Conservation (phyloP, 1,140 invertebrate species). For the Drosophila pectinifera region DNA sequence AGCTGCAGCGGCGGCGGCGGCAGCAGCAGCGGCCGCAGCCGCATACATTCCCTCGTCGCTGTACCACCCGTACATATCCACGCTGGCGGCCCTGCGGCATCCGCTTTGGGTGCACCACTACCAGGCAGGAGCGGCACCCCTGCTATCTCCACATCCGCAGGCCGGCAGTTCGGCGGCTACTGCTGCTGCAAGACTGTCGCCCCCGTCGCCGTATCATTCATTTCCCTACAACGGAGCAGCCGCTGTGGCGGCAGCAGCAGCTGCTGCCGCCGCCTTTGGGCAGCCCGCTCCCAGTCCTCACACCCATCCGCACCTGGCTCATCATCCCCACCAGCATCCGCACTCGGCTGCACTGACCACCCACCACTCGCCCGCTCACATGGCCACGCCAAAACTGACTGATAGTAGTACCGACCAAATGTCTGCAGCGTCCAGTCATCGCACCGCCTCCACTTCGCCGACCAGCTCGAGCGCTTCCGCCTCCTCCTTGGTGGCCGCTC, state of each 20-base stretch:
- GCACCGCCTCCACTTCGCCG: slow-evolving; percentile 71
- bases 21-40: slow-evolving; percentile 69
- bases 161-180: slow-evolving; percentile 38
- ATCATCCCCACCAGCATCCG: slow-evolving; percentile 56
- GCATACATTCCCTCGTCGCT: slow-evolving; percentile 81
- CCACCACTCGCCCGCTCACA: slow-evolving; percentile 62
- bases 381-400: slow-evolving; percentile 80
- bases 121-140: slow-evolving; percentile 84
- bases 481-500: slow-evolving; percentile 52
- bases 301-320: slow-evolving; percentile 61
- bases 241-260: slow-evolving; percentile 72
- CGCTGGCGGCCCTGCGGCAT: slow-evolving; percentile 74
- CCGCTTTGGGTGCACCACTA: slow-evolving; percentile 86
- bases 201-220: slow-evolving; percentile 72
- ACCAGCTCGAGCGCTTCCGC: slow-evolving; percentile 61
- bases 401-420: slow-evolving; percentile 76
- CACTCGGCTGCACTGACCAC: slow-evolving; percentile 54
- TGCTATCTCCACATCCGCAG: slow-evolving; percentile 54
- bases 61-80: slow-evolving; percentile 85
- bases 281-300: slow-evolving; percentile 51
- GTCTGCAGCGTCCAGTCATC: slow-evolving; percentile 77
- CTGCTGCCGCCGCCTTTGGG: slow-evolving; percentile 67
- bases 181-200: slow-evolving; percentile 59
- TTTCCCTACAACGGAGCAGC: slow-evolving; percentile 79
- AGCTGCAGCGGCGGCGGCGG: slow-evolving; percentile 59